Evolutionary conservation across 2,888 invertebrate species (phyloP), one percentile per base, ranked within the genome.

Genomic region (Drosophila kokeensis): DNA sequence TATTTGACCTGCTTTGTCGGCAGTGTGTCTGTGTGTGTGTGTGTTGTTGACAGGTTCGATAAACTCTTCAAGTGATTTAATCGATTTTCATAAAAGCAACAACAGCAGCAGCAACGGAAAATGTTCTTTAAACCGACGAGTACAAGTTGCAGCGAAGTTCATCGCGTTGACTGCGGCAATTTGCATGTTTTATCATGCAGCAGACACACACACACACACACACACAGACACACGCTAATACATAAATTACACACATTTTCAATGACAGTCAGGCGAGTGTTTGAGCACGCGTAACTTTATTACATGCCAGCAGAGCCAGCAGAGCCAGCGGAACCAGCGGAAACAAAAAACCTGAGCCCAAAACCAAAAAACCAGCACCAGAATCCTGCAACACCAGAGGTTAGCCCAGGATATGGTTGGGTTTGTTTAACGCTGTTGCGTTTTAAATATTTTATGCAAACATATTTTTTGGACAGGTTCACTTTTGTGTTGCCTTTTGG

Each of bases 161-260:
- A 87, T 85, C 87, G 90, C 90, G 90, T 87, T 87, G 87, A 80
- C 79, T 88, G 84, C 71, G 84, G 89, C 84, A 87, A 87, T 87
- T 90, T 90, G 90, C 88, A 87, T 87, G 89, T 83, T 86, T 88
- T 77, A 87, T 66, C 87, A 79, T 88, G 83, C 83, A 81, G 29
- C 57, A 79, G 52, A 72, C 63, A 61, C 70, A 68, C 57, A 70
- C 58, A 61, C 76, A 69, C 59, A 49, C 54, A 57, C 32, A 58
- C 34, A 49, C 49, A 58, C 29, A 58, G 38, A 72, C 61, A 64
- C 69, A 82, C 72, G 71, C 85, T 85, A 87, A 85, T 89, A 85
- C 89, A 85, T 85, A 85, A 85, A 85, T 85, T 85, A 85, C 83
- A 85, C 78, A 78, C 86, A 82, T 89, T 89, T 89, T 89, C 78